Percentiles rank a stretch among this genome's conserved stretches.
Conservation (phyloP, 37 sponge, comb jelly and placozoan species). For the Aplysina aerophoba region DNA sequence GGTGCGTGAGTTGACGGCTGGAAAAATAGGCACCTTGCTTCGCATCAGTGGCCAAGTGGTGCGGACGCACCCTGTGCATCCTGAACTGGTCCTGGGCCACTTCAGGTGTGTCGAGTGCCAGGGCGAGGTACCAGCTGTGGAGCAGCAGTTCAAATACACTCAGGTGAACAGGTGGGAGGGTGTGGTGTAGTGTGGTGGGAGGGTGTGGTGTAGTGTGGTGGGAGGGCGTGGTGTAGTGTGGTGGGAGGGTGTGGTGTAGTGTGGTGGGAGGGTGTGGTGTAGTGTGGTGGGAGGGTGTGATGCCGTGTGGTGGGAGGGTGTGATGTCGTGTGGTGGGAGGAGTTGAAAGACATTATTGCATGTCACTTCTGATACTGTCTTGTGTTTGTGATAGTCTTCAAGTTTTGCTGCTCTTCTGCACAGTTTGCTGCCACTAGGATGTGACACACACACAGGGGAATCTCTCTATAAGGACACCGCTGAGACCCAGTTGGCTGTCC, state of each 20-base stretch:
- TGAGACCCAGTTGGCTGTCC: too few relatives aligned
- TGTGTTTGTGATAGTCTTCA: too few relatives aligned
- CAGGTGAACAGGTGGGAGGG: too few relatives aligned
- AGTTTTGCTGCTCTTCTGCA: too few relatives aligned
- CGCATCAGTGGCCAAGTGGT: constrained; percentile 99
- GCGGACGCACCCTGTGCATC: constrained; percentile 98
- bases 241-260: background rate
- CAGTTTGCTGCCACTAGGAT: too few relatives aligned
- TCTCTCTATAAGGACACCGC: too few relatives aligned
- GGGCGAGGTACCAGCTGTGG: constrained; percentile 83
- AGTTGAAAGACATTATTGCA: too few relatives aligned
- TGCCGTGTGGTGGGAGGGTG: too few relatives aligned
- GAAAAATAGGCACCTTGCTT: constrained; percentile 87
- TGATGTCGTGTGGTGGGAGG: background rate
- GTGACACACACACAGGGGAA: too few relatives aligned
- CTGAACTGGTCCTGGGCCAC: constrained; percentile 90
- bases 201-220: too few relatives aligned
- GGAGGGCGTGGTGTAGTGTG: background rate
- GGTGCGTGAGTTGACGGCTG: constrained; percentile 89
- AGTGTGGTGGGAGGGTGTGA: background rate
- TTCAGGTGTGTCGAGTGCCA: constrained; percentile 98
- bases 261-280: too few relatives aligned
- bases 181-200: background rate
- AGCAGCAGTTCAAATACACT: constrained; percentile 98
- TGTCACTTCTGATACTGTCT: too few relatives aligned